Evolutionary conservation across 2,113 vertebrate species (phyloP).

Genomic region (Lophotis ruficrista): DNA sequence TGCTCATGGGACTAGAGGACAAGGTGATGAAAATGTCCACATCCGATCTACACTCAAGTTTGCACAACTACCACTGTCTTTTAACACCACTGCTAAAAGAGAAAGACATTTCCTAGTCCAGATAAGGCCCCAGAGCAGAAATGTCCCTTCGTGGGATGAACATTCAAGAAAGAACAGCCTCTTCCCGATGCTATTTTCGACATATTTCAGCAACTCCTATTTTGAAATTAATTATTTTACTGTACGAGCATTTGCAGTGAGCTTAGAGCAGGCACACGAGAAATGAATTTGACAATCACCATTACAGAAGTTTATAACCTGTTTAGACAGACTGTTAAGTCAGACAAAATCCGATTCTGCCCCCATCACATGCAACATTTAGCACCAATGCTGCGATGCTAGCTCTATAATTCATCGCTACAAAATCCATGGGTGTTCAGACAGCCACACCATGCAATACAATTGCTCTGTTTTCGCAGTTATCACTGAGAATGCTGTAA

Average conservation of each 20-base stretch:
- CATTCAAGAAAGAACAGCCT: neutral
- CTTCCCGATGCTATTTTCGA: neutral
- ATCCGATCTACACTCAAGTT: neutral
- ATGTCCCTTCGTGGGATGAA: neutral
- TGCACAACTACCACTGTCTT: neutral
- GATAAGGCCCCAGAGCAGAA: neutral
- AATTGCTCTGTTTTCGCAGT: neutral
- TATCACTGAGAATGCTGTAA: neutral
- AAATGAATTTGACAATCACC: neutral
- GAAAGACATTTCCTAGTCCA: constrained; percentile 2
- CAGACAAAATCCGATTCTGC: neutral
- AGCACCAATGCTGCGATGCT: neutral
- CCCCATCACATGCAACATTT: constrained; percentile 34
- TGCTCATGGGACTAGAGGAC: neutral
- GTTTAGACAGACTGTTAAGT: neutral
- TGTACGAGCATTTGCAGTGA: neutral
- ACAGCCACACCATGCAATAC: neutral
- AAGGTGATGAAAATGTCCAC: neutral
- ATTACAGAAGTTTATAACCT: neutral
- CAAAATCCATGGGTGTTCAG: constrained; percentile 32
- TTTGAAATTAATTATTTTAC: neutral
- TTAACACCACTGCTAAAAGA: neutral
- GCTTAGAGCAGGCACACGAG: neutral
- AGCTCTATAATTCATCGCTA: constrained; percentile 9
- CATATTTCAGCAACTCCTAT: neutral